Conservation (phyloP, 2,113 vertebrate species). For the Nothobranchius furzeri region DNA sequence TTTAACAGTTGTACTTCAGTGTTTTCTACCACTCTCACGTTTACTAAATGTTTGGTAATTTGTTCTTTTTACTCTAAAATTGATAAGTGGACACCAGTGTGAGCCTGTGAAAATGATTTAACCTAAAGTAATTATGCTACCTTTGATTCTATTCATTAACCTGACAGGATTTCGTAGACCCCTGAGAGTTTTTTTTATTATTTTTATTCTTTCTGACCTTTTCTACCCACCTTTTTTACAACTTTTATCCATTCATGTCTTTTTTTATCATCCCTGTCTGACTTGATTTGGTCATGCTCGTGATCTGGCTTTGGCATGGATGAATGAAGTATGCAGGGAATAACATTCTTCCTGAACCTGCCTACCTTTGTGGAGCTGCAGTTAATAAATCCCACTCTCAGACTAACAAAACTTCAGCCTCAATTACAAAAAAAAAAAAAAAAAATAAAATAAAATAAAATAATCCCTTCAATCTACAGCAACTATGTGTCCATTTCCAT, state of each 20-base stretch:
- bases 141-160: not conserved
- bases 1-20: no score
- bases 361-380: not conserved
- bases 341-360: not conserved
- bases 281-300: not conserved
- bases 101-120: no score
- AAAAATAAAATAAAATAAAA: no score
- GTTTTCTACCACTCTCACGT: no score
- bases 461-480: not conserved
- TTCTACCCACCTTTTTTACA: not conserved
- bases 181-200: not conserved
- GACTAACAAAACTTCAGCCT: not conserved
- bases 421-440: no score
- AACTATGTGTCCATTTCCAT: not conserved
- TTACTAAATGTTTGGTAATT: no score
- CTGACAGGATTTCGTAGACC: not conserved
- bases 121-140: not conserved
- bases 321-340: not conserved
- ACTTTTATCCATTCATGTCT: not conserved
- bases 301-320: not conserved
- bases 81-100: no score
- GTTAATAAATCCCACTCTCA: not conserved
- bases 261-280: not conserved
- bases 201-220: not conserved
- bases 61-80: no score